Percentiles rank a stretch among this genome's conserved stretches.
These are phyloP conservation scores for Megaleporinus macrocephalus DNA, from an alignment of 2,113 vertebrate genomes.

Conservation along the genomic window DNA sequence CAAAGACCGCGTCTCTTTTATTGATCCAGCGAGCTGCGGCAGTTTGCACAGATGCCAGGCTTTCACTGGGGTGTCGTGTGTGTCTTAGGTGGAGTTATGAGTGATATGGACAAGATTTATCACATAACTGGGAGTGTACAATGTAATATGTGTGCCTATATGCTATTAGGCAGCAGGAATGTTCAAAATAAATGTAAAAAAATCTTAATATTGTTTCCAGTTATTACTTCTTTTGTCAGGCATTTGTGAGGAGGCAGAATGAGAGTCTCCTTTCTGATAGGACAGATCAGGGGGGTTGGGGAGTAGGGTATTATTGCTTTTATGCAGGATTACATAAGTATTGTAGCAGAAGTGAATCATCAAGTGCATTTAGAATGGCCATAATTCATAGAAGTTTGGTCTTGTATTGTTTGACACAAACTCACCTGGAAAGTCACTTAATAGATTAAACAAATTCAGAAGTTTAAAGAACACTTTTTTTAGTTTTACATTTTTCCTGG, in stretches of 20 bases:
- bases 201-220: too few relatives aligned
- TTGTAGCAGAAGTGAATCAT: too few relatives aligned
- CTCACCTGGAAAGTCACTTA: too few relatives aligned
- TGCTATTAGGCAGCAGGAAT: background rate
- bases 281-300: background rate
- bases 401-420: too few relatives aligned
- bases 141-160: background rate
- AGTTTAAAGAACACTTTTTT: too few relatives aligned
- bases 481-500: too few relatives aligned
- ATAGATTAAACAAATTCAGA: too few relatives aligned
- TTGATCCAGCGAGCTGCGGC: background rate
- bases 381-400: too few relatives aligned
- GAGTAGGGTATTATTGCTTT: background rate
- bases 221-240: too few relatives aligned
- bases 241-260: too few relatives aligned
- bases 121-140: background rate
- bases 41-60: background rate
- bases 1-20: background rate
- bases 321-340: background rate
- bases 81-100: background rate
- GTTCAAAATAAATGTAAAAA: background rate
- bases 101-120: background rate
- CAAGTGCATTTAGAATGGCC: too few relatives aligned
- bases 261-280: background rate
- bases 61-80: background rate